Evolutionary conservation across 2,888 invertebrate species (phyloP).

Genomic region (Anarsia innoxiella): DNA sequence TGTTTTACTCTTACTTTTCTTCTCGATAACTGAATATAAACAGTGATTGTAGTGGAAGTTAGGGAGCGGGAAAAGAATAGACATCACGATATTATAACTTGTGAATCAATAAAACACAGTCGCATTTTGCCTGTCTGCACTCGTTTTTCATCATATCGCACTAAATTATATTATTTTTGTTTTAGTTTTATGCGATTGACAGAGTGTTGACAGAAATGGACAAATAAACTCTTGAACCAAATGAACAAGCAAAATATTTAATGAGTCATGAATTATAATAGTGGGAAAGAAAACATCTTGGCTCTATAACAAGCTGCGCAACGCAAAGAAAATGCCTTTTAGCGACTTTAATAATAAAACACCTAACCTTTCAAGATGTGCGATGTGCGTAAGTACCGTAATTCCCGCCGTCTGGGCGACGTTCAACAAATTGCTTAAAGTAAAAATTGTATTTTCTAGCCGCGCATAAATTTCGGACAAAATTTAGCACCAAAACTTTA

Average conservation of each 20-base stretch:
- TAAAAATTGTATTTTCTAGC: not conserved
- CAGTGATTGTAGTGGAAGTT: slow-evolving; percentile 14
- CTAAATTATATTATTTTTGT: not conserved
- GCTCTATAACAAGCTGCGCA: too few species aligned
- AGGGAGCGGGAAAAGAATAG: not conserved
- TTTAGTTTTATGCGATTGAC: not conserved
- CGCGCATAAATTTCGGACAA: not conserved
- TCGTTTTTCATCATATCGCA: not conserved
- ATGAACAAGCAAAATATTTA: not conserved
- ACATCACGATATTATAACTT: not conserved
- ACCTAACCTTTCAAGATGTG: not conserved
- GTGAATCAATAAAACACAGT: not conserved
- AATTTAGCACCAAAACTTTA: not conserved
- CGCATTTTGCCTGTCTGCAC: not conserved
- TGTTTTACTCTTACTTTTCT: slow-evolving; percentile 18
- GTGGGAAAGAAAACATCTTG: not conserved
- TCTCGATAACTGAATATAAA: slow-evolving; percentile 26
- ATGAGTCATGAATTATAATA: not conserved
- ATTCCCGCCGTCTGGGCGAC: not conserved
- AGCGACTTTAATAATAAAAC: not conserved
- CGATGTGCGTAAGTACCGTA: not conserved
- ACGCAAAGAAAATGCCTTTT: too few species aligned
- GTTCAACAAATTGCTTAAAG: not conserved
- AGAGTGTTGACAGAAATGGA: too few species aligned
- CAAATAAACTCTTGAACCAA: too few species aligned